These are phyloP conservation scores for Lophura nycthemera DNA, from an alignment of 2,113 vertebrate species.

Conservation along the genomic window DNA sequence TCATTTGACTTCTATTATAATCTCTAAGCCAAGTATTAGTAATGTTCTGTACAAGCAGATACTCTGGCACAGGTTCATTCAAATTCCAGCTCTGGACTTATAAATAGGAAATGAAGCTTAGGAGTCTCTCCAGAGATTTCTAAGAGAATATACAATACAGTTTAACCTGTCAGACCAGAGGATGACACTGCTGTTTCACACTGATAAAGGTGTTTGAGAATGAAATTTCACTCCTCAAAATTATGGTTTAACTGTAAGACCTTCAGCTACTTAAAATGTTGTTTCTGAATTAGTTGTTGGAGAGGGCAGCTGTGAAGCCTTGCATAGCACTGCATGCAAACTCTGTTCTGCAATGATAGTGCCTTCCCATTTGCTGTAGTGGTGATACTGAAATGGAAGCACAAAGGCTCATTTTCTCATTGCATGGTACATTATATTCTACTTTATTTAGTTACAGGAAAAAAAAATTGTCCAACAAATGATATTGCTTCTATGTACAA, in stretches of 20 bases:
- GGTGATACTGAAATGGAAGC: not conserved
- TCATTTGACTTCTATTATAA: conserved; percentile 1
- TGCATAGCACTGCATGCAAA: not conserved
- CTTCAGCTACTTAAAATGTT: not conserved
- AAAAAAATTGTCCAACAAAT: not conserved
- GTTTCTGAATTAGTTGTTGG: not conserved
- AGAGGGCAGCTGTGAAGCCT: not conserved
- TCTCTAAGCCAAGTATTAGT: not conserved
- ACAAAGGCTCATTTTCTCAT: not conserved
- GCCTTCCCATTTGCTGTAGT: not conserved
- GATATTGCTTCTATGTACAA: not conserved
- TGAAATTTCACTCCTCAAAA: not conserved
- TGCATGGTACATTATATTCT: not conserved
- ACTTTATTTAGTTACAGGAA: not conserved
- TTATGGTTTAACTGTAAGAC: not conserved
- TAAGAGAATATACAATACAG: not conserved
- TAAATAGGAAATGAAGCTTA: conserved; percentile 24
- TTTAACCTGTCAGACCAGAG: conserved; percentile 13
- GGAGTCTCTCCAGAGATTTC: not conserved
- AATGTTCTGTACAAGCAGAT: not conserved
- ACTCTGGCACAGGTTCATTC: not conserved
- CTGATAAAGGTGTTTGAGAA: not conserved
- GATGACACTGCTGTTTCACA: conserved; percentile 26
- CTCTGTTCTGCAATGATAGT: not conserved
- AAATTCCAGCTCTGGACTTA: conserved; percentile 2